Percentiles rank a stretch among this genome's conserved stretches.
phyloP scores from a whole-genome alignment of 2,797 vertebrate species.

The Pyrocephalus nanus region DNA sequence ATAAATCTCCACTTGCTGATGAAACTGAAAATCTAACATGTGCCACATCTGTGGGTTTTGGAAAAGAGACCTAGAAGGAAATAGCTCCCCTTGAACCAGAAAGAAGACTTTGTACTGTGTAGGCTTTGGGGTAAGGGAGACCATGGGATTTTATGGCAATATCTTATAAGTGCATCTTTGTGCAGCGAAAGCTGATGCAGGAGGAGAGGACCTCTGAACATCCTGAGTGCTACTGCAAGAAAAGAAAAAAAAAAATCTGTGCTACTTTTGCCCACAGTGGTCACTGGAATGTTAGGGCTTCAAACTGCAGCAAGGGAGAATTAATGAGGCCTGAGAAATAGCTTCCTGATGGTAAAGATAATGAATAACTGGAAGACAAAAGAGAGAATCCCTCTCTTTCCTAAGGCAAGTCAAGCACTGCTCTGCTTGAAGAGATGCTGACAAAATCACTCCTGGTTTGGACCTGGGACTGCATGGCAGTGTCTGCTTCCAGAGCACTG shows the following conservation, averaged over 20 bases:
- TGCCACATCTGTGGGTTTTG: neutral
- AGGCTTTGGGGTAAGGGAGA: neutral
- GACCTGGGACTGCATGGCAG: neutral
- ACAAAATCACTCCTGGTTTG: neutral
- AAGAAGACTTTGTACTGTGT: neutral
- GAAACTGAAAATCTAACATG: neutral
- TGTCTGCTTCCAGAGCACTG: neutral
- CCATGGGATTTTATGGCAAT: neutral
- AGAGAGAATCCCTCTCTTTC: neutral
- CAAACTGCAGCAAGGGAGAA: neutral
- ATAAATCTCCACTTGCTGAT: neutral
- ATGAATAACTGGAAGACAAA: neutral
- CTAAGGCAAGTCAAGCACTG: neutral
- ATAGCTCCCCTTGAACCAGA: neutral
- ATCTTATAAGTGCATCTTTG: neutral
- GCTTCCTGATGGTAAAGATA: neutral
- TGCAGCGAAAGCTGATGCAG: neutral
- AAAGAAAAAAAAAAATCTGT: neutral
- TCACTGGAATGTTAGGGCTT: neutral
- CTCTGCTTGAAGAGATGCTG: neutral
- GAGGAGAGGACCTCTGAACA: neutral
- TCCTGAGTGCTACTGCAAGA: neutral
- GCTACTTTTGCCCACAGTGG: neutral
- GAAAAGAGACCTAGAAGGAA: neutral
- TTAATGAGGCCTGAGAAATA: neutral